A percentile compares a stretch with the other conserved stretches of the same genome.
phyloP scores from a whole-genome alignment of 2,888 invertebrate species.

The Trachelus troglodyta region DNA sequence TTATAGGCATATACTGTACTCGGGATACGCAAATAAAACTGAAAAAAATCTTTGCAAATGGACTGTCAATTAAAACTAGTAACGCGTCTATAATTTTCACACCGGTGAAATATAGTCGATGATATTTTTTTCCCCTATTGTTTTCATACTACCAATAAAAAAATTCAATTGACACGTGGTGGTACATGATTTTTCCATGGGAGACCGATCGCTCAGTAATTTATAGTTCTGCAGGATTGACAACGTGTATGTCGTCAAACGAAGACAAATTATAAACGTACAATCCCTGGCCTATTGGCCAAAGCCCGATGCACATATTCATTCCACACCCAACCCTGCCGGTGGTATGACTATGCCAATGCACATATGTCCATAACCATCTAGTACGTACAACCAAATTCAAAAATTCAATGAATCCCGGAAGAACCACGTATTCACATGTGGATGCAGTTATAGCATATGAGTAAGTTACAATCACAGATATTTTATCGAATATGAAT shows the following conservation, averaged over 20 bases:
- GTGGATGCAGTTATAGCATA: not conserved
- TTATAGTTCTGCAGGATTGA: not conserved
- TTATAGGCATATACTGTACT: not conserved
- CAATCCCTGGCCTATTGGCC: not conserved
- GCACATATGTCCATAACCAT: not conserved
- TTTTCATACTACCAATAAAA: not conserved
- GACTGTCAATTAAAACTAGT: not conserved
- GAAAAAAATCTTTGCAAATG: not conserved
- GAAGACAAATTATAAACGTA: not conserved
- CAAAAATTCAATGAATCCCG: not conserved
- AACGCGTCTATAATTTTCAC: not conserved
- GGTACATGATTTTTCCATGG: not conserved
- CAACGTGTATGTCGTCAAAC: not conserved
- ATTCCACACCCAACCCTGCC: not conserved
- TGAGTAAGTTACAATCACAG: not conserved
- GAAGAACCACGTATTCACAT: not conserved
- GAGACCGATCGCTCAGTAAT: not conserved
- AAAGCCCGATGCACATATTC: not conserved
- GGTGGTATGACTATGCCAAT: not conserved
- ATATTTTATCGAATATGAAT: not conserved
- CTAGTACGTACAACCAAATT: not conserved
- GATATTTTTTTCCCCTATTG: not conserved
- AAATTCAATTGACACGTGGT: not conserved
- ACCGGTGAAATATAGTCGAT: not conserved
- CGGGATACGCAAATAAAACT: not conserved